These are phyloP conservation scores for Dufourea novaeangliae DNA, from an alignment of 1,140 invertebrate species.

Conservation along the genomic window DNA sequence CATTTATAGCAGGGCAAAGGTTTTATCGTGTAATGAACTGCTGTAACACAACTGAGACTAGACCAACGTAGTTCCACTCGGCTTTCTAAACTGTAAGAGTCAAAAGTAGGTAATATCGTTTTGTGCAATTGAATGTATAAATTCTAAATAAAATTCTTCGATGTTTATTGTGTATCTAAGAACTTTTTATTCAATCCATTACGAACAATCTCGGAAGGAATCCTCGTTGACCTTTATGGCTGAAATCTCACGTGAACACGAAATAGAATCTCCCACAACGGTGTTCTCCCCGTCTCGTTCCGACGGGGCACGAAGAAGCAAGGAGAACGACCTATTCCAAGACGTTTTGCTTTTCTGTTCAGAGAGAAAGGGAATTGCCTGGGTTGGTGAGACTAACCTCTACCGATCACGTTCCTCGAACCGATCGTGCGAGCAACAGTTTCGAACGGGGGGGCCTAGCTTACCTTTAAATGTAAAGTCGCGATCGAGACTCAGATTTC, in stretches of 20 bases:
- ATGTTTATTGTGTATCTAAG: no score
- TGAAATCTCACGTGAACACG: slow-evolving; percentile 18
- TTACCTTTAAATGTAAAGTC: slow-evolving; percentile 54
- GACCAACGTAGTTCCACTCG: no score
- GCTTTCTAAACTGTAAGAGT: no score
- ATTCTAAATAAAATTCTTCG: no score
- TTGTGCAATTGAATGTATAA: background rate
- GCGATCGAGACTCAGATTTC: slow-evolving; percentile 38
- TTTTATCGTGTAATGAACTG: background rate
- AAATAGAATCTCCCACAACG: background rate
- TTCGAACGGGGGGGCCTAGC: slow-evolving; percentile 37
- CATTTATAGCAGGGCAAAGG: slow-evolving; percentile 11
- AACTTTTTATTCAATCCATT: no score
- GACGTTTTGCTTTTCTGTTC: slow-evolving; percentile 44
- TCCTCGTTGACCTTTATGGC: slow-evolving; percentile 25
- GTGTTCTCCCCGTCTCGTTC: background rate
- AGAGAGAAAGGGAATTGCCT: slow-evolving; percentile 41
- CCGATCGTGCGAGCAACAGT: slow-evolving; percentile 49
- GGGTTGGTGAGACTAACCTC: slow-evolving; percentile 34
- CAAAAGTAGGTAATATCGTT: no score
- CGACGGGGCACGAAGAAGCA: slow-evolving; percentile 24
- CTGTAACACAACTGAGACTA: background rate
- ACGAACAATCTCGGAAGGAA: background rate
- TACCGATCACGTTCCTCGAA: slow-evolving; percentile 57
- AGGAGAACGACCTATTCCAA: slow-evolving; percentile 57